Conservation (phyloP, 2,888 invertebrate genomes). For the Diadegma fenestrale region DNA sequence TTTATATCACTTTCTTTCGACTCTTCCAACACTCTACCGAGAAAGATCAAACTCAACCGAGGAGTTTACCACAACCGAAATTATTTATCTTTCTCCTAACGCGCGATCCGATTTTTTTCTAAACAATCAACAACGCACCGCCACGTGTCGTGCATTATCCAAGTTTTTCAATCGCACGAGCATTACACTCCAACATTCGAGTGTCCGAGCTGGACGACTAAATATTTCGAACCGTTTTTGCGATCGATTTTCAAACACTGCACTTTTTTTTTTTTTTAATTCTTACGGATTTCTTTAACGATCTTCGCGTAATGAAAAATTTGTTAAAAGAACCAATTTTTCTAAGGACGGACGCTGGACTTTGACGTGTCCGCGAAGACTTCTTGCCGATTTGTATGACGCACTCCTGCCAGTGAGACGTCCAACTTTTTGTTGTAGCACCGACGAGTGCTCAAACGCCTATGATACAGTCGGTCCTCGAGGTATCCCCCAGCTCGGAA, state of each 20-base stretch:
- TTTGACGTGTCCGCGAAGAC: background rate
- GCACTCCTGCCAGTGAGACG: conserved; percentile 26
- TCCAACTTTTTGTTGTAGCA: conserved; percentile 70
- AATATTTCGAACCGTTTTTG: conserved; percentile 20
- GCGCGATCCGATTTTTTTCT: conserved; percentile 23
- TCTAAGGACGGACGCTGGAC: conserved; percentile 2
- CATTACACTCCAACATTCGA: background rate
- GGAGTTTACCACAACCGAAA: background rate
- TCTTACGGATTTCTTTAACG: background rate
- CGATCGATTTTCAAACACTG: conserved; percentile 23
- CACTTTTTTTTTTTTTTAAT: conserved; percentile 26
- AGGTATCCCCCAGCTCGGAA: conserved; percentile 67
- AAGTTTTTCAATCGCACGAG: background rate
- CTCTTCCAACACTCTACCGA: background rate
- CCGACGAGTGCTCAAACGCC: conserved; percentile 73
- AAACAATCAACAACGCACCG: conserved; percentile 37
- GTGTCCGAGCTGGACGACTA: conserved; percentile 26
- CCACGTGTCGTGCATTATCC: conserved; percentile 40
- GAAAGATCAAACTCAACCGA: background rate
- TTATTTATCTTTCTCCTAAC: background rate
- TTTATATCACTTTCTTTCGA: background rate
- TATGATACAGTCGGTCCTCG: conserved; percentile 66
- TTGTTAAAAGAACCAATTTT: background rate
- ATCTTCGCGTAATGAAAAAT: background rate
- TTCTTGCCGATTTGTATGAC: conserved; percentile 21